These are phyloP conservation scores for Phymastichus coffea DNA, from an alignment of 1,140 invertebrate species.

Conservation along the genomic window DNA sequence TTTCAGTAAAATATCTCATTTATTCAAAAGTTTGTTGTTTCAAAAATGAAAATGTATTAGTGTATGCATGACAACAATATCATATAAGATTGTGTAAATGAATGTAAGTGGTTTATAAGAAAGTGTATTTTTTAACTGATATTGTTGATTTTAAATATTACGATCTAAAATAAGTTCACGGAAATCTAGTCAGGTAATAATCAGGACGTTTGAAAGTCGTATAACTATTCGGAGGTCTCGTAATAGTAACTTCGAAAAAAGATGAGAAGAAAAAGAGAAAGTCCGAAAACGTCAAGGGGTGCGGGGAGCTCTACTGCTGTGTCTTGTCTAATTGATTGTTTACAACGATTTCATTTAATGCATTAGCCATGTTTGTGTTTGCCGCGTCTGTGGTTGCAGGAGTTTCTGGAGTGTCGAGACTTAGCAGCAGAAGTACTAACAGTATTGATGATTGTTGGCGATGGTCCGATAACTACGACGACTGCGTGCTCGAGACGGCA, in stretches of 20 bases:
- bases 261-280: background rate
- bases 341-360: conserved; percentile 2
- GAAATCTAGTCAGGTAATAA: background rate
- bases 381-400: conserved; percentile 23
- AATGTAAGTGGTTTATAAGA: background rate
- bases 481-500: conserved; percentile 1
- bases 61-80: background rate
- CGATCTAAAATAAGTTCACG: background rate
- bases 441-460: conserved; percentile 5
- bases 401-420: conserved; percentile 22
- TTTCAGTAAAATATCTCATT: background rate
- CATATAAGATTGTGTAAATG: background rate
- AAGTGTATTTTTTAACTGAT: conserved; percentile 20
- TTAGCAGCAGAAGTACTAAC: conserved; percentile 13
- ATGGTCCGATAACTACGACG: background rate
- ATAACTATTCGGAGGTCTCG: background rate
- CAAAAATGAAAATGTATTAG: too few species aligned
- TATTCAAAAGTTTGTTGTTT: too few species aligned
- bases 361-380: conserved; percentile 8
- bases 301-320: conserved; percentile 12
- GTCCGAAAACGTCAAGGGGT: background rate
- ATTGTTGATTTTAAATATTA: conserved; percentile 2
- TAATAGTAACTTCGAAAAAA: background rate
- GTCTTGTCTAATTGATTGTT: conserved; percentile 21
- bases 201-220: background rate